Conservation (phyloP, 2,888 invertebrate genomes). For the Polymixis lichenea region DNA sequence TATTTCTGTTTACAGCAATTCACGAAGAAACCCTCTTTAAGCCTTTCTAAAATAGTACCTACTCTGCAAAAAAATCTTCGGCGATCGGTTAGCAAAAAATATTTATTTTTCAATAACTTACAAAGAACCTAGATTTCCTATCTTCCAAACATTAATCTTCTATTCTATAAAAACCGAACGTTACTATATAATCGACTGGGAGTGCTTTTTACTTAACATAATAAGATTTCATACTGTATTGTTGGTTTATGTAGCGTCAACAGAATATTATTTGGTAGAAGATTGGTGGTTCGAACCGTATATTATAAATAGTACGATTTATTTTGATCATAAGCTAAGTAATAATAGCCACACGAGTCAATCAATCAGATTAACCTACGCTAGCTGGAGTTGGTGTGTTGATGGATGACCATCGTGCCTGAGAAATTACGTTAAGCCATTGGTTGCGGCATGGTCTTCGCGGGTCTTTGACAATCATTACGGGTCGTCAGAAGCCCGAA, state of each 20-base stretch:
- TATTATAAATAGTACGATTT: neutral
- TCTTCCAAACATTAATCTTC: constrained; percentile 19
- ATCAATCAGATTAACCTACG: too few relatives aligned
- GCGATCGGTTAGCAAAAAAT: neutral
- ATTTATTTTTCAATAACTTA: constrained; percentile 18
- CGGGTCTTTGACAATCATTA: too few relatives aligned
- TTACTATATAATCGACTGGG: neutral
- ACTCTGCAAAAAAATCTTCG: neutral
- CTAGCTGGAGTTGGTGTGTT: too few relatives aligned
- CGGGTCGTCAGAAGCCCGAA: too few relatives aligned
- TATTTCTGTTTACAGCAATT: neutral
- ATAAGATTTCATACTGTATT: constrained; percentile 1
- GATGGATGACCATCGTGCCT: too few relatives aligned
- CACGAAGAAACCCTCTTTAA: neutral
- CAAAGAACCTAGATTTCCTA: neutral
- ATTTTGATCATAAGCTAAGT: too few relatives aligned
- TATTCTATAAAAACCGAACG: neutral
- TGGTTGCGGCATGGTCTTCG: too few relatives aligned
- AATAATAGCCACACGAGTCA: too few relatives aligned
- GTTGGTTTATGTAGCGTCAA: constrained; percentile 4
- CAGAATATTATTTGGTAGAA: constrained; percentile 21
- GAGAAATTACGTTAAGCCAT: too few relatives aligned
- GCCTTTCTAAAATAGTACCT: neutral
- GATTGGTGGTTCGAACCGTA: neutral
- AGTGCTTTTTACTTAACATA: constrained; percentile 36